Evolutionary conservation across 1,140 invertebrate species (phyloP), one percentile per base, ranked within the genome.

Genomic region (Drosophila lacteicornis): DNA sequence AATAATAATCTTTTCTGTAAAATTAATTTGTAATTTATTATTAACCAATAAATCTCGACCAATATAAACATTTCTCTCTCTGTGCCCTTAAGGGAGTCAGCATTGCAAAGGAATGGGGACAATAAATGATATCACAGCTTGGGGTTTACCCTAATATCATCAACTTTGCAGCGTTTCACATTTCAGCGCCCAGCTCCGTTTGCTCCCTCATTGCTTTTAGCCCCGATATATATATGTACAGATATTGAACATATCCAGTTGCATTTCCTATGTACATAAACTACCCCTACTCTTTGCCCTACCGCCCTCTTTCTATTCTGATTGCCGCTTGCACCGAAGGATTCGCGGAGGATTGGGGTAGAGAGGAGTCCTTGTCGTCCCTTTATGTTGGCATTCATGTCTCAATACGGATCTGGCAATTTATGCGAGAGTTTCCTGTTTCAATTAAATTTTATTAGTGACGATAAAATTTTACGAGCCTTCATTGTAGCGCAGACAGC

Each of bases 391-490:
- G 46, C 67, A 68, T 63, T 79, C 55, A 55, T 56, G 63, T 75
- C 69, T 74, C 80, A 68, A 70, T 65, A 59, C 66, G 66, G 58
- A 65, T 70, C 33, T 85, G 42, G 61, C 45, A 82, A 90, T 90
- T 90, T 90, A 90, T 90, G 85, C 85, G 81, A 90, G 79, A 82
- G 85, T 90, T 90, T 90, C 85, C 86, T 90, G 79, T 90, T 90
- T 90, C 85, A 90, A 90, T 90, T 90, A 90, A 90, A 90, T 90
- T 90, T 90, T 90, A 90, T 90, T 90, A 73, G 82, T 51, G 19
- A 9, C 65, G 45, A 90, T 90, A 90, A 90, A 90, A 90, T 86
- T 90, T 90, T 82, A 90, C 85, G 85, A 90, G 81, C 70, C 53
- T 70, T 75, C 77, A 84, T 90, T 87, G 84, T 87, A 80, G 75